Percentiles rank a stretch among this genome's conserved stretches.
Conservation (phyloP, 23 tunicate genomes). For the Corella eumyota region DNA sequence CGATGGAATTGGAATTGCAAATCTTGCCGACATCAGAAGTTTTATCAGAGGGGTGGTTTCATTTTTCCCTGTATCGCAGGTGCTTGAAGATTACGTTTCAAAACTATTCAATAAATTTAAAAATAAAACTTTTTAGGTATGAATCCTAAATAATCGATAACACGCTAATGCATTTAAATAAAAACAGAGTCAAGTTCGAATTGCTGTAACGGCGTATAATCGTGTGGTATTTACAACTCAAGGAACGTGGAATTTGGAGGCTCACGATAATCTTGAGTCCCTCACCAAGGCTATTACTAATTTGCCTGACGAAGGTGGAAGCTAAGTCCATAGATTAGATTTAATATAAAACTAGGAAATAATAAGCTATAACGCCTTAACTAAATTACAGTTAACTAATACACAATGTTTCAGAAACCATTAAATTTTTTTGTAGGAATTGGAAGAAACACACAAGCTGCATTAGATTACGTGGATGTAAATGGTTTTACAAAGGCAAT, state of each 20-base stretch:
- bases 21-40: constrained; percentile 8
- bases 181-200: constrained; percentile 57
- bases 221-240: constrained; percentile 8
- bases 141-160: too few relatives aligned
- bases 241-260: constrained; percentile 29
- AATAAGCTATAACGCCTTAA: background rate
- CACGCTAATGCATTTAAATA: too few relatives aligned
- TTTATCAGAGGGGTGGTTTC: constrained; percentile 21
- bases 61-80: constrained; percentile 43
- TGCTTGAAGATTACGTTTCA: too few relatives aligned
- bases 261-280: constrained; percentile 9
- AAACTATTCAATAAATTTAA: background rate
- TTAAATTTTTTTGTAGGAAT: constrained; percentile 9
- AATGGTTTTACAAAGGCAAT: constrained; percentile 20
- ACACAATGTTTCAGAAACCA: background rate
- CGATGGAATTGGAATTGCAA: constrained; percentile 15
- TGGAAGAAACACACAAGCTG: constrained; percentile 52
- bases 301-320: constrained; percentile 56
- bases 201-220: constrained; percentile 51
- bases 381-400: background rate
- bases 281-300: constrained; percentile 34
- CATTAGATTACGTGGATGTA: constrained; percentile 27
- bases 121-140: too few relatives aligned
- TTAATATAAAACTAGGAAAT: background rate
- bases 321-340: background rate